Base-by-base conservation (phyloP, 2,888 invertebrate genomes). In the Uropetala carovei region DNA sequence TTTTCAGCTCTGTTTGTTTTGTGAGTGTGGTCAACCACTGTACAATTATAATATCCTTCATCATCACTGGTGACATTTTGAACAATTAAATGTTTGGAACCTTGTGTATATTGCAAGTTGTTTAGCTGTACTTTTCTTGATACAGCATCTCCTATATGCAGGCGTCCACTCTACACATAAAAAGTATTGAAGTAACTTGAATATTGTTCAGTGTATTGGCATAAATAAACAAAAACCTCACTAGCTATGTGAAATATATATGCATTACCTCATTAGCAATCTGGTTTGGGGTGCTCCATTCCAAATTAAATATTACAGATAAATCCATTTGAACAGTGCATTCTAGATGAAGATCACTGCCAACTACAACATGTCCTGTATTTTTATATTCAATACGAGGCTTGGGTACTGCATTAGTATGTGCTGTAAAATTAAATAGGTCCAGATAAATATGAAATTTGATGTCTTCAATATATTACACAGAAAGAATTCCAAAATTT, bases 1-100 rank as follows among this genome's bases (percentile, higher is more conserved):
- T 93, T 93, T 60, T 64, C 83, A 14, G 92, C 93, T 18, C 30
- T 43, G 92, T 94, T 94, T 14, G 75, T 92, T 92, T 94, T 94
- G 8, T 92, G 82, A 89, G 93, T 93, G 85, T 93, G 93, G 92
- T 94, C 94, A 1, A n/a, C 93, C 60, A 94, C 94, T 56, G 94
- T 94, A 92, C 96, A 96, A 92, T 94, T 94, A 92, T 96, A 94
- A 11, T 92, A 92, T 22, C 95, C 96, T 5, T 94, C 94, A 94
- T 96, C 94, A 27, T 93, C 92, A 30, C 94, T 94, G 8, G 93
- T 94, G 14, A 95, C 95, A 60, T 94, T 94, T 27, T 93, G 94
- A 92, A 95, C 95, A 2, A 93, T 94, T 2, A 96, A 93, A 0
- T 94, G 93, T 92, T 94, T 95, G 8, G 18, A 30, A 75, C 75